Conservation (phyloP, 2,113 vertebrate species). For the Helogale parvula region DNA sequence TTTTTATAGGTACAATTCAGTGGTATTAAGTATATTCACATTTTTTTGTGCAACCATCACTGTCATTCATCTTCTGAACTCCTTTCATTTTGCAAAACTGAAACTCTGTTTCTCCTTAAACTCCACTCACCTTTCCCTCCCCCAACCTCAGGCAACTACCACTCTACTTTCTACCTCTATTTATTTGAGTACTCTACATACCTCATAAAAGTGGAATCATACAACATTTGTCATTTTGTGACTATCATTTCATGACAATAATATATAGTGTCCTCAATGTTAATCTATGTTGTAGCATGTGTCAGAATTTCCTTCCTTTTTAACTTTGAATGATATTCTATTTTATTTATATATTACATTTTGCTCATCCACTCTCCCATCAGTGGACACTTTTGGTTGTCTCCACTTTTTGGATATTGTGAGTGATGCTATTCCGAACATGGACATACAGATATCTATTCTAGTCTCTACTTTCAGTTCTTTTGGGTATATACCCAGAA, state of each 20-base stretch:
- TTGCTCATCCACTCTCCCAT: background rate
- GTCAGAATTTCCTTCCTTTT: background rate
- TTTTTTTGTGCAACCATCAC: background rate
- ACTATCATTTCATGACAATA: background rate
- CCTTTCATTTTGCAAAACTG: background rate
- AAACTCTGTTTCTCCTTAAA: background rate
- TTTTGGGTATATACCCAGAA: background rate
- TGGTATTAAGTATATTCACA: background rate
- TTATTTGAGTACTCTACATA: background rate
- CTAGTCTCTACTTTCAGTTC: background rate
- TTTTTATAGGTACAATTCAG: background rate
- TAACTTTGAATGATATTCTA: background rate
- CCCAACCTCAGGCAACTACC: background rate
- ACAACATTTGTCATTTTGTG: background rate
- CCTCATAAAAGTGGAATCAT: background rate
- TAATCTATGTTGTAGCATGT: background rate
- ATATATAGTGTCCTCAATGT: background rate
- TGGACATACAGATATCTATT: background rate
- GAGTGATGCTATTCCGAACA: background rate
- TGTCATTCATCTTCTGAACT: background rate
- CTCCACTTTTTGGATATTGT: background rate
- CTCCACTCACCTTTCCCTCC: background rate
- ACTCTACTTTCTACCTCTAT: background rate
- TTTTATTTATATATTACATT: background rate
- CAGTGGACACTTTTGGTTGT: background rate